Percentiles rank a stretch among this genome's conserved stretches.
These are phyloP conservation scores for Patella vulgata DNA, from an alignment of 1,140 invertebrate genomes.

Conservation along the genomic window DNA sequence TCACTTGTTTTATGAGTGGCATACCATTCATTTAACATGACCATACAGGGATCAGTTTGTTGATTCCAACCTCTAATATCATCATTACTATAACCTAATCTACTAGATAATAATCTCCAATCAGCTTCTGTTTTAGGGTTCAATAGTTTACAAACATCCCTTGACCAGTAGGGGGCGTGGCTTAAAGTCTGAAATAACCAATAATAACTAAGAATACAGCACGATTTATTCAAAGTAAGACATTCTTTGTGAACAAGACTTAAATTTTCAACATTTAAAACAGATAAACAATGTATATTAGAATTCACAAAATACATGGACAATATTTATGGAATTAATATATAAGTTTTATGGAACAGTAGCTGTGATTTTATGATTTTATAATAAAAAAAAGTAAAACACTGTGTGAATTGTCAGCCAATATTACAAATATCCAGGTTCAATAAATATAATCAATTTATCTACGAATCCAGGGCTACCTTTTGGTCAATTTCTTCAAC, in stretches of 20 bases:
- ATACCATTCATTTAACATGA: too few relatives aligned
- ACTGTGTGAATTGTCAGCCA: neutral
- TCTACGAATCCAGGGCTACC: slow-evolving; percentile 7
- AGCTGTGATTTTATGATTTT: neutral
- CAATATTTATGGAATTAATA: neutral
- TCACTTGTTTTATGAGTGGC: too few relatives aligned
- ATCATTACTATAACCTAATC: too few relatives aligned
- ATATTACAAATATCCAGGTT: neutral
- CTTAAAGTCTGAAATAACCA: slow-evolving; percentile 28
- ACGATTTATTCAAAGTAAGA: neutral
- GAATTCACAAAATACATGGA: neutral
- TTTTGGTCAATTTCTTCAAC: slow-evolving; percentile 38
- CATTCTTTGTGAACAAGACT: neutral
- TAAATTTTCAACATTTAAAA: neutral
- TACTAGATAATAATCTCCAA: slow-evolving; percentile 31
- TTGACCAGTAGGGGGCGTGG: slow-evolving; percentile 30
- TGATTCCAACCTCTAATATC: slow-evolving; percentile 33
- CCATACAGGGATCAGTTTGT: slow-evolving; percentile 36
- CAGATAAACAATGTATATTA: neutral
- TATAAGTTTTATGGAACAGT: neutral
- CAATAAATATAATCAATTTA: neutral
- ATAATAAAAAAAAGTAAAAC: neutral
- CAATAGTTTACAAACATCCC: slow-evolving; percentile 28
- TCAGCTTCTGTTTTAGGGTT: slow-evolving; percentile 29
- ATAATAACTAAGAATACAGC: neutral